Evolutionary conservation across 2,797 vertebrate genomes (phyloP), one percentile per base, ranked within the genome.

Genomic region (Gymnocypris eckloni): DNA sequence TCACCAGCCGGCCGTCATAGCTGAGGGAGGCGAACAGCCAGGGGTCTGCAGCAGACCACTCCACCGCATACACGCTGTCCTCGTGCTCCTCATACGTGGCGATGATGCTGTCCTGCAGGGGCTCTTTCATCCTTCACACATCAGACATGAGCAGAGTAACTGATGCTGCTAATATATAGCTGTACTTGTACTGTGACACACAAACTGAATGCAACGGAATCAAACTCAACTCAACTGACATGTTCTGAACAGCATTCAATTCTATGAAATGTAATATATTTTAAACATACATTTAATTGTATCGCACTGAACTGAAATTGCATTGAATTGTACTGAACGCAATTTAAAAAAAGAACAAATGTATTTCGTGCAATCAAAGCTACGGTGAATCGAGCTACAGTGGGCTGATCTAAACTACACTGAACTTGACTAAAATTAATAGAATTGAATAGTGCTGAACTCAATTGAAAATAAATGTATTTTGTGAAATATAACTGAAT

Each of bases 11-110:
- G 70, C 98, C 98, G 5, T 99, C 98, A 11, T 99, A 99, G 90
- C 98, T 99, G 91, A 99, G 95, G 7, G 98, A 99, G 37, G 98
- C 98, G 33, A 99, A 99, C 2, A 99, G 96, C 98, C 98, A 99
- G 0, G 98, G 98, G 91, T 99, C 98, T 0, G 98, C 98, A 0
- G 97, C 97, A 4, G 98, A 99, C 98, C 98, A 99, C 92, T 99
- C 98, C 13, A 97, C 98, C 0, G 98, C 98, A 8, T 99, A 99
- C 54, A 99, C 98, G 0, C 98, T 99, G 94, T 99, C 98, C 92
- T 99, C 98, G 0, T 99, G 98, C 85, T 99, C 98, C 95, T 99
- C 98, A 0, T 98, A 99, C 75, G 97, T 98, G 81, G 98, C 97
- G 82, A 99, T 97, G 92, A 99, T 96, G 61, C 97, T 98, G 95